Conservation (phyloP, 2,797 vertebrate species). For the Mormyrus hasselquistii region DNA sequence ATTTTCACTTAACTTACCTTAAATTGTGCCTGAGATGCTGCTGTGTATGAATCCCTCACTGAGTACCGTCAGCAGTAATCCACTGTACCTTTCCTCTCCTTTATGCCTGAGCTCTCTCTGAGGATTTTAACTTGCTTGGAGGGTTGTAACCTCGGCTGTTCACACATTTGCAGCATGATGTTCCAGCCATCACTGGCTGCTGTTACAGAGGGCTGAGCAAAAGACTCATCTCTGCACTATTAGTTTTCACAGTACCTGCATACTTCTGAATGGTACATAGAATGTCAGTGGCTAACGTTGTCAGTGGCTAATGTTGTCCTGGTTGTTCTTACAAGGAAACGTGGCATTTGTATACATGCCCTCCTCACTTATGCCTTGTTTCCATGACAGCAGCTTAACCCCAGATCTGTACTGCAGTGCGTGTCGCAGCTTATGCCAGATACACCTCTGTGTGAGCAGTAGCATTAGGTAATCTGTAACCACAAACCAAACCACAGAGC, state of each 20-base stretch:
- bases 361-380: background rate
- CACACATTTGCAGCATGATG: background rate
- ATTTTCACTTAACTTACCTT: background rate
- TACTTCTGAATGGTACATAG: background rate
- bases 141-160: background rate
- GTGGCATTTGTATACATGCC: background rate
- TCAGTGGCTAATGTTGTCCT: background rate
- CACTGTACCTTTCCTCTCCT: background rate
- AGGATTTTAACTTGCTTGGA: background rate
- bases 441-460: background rate
- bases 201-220: background rate
- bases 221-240: background rate
- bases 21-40: background rate
- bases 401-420: background rate
- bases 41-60: background rate
- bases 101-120: background rate
- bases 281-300: background rate
- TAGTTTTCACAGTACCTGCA: background rate
- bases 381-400: background rate
- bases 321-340: background rate
- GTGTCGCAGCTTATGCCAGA: background rate
- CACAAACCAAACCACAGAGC: background rate
- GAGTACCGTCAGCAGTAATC: background rate
- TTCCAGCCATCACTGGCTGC: background rate
- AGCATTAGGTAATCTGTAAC: background rate